phyloP scores from a whole-genome alignment of 2,888 invertebrate species.

The Spisula solida region DNA sequence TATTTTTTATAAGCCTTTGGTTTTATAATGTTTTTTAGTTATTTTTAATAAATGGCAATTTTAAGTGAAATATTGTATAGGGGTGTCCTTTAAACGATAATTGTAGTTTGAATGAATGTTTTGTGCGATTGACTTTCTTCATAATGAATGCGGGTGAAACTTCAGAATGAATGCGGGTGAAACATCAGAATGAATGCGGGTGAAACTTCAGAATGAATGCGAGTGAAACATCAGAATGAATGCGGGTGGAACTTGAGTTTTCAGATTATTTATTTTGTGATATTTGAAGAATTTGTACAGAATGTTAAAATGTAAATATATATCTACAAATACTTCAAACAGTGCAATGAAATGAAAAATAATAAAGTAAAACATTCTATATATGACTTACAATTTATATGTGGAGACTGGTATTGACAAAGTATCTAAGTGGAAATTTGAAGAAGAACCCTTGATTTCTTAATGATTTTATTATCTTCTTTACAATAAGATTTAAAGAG shows the following conservation, averaged over 20 bases:
- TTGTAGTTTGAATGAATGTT: neutral
- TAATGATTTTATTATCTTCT: too few species aligned
- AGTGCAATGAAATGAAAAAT: conserved; percentile 35
- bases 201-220: too few species aligned
- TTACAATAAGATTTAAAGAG: too few species aligned
- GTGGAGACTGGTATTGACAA: too few species aligned
- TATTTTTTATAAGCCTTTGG: neutral
- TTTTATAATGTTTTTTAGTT: neutral
- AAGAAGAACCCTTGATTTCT: too few species aligned
- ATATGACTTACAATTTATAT: neutral
- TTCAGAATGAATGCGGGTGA: too few species aligned
- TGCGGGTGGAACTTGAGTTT: neutral
- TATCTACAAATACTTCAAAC: conserved; percentile 35
- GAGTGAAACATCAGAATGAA: too few species aligned
- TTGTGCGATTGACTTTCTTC: neutral
- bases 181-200: too few species aligned
- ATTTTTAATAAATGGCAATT: neutral
- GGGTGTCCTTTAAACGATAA: neutral
- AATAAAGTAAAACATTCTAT: conserved; percentile 23
- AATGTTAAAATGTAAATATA: conserved; percentile 29
- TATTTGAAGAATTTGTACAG: conserved; percentile 30
- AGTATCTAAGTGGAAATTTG: too few species aligned
- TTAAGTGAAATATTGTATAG: neutral
- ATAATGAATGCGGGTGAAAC: too few species aligned
- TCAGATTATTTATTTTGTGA: conserved; percentile 35